Percentiles rank a stretch among this genome's conserved stretches.
These are phyloP conservation scores for Thymelicus sylvestris DNA, from an alignment of 2,888 invertebrate species.

Conservation along the genomic window DNA sequence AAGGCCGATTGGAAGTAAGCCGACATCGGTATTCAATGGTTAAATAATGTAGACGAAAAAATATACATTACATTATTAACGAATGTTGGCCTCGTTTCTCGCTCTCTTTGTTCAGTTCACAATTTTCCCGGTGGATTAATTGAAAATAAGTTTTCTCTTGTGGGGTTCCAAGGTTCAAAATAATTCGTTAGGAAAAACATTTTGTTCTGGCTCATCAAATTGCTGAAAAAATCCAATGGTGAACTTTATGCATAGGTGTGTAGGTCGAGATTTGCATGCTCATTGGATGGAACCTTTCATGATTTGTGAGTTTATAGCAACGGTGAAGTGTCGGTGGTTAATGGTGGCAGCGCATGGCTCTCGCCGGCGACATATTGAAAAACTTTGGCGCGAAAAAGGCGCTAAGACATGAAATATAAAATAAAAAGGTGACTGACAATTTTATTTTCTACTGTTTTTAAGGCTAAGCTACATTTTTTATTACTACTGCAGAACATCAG, in stretches of 20 bases:
- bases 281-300: slow-evolving; percentile 74
- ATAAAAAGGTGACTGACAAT: slow-evolving; percentile 31
- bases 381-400: slow-evolving; percentile 80
- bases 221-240: slow-evolving; percentile 49
- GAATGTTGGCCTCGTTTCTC: slow-evolving; percentile 83
- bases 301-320: slow-evolving; percentile 85
- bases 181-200: slow-evolving; percentile 68
- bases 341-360: slow-evolving; percentile 82
- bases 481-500: slow-evolving; percentile 29
- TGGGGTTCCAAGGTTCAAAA: slow-evolving; percentile 75
- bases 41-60: slow-evolving; percentile 81
- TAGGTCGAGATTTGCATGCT: slow-evolving; percentile 60
- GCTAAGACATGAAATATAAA: slow-evolving; percentile 38
- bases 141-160: slow-evolving; percentile 74
- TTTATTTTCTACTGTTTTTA: slow-evolving; percentile 28
- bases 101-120: slow-evolving; percentile 83
- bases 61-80: slow-evolving; percentile 85
- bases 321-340: slow-evolving; percentile 84
- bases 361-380: slow-evolving; percentile 82
- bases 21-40: slow-evolving; percentile 61
- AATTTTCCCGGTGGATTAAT: slow-evolving; percentile 69
- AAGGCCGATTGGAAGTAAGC: slow-evolving; percentile 68
- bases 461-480: slow-evolving; percentile 30
- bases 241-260: slow-evolving; percentile 53
- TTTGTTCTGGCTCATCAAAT: slow-evolving; percentile 67